A percentile compares a stretch with the other conserved stretches of the same genome.
Conservation (phyloP, 2,113 vertebrate species). For the Rhodinocichla rosea region DNA sequence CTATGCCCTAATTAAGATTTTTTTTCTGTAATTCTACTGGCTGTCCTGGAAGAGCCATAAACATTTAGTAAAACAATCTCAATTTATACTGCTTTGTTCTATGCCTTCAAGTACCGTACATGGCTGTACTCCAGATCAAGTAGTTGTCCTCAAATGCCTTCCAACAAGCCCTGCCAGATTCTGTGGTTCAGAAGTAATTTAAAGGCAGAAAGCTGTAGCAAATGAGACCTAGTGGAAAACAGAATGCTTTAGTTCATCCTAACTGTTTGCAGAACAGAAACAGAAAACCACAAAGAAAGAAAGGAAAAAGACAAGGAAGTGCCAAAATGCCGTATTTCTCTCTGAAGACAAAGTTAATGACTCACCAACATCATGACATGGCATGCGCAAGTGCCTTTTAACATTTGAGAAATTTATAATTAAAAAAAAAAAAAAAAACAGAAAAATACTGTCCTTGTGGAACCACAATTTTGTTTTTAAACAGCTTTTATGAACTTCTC, state of each 20-base stretch:
- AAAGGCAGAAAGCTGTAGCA: slow-evolving; percentile 83
- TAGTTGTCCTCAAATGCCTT: slow-evolving; percentile 84
- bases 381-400: not conserved
- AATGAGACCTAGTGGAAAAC: slow-evolving; percentile 83
- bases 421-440: not conserved
- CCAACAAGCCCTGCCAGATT: slow-evolving; percentile 76
- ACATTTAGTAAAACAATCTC: slow-evolving; percentile 76
- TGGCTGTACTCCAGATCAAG: slow-evolving; percentile 80
- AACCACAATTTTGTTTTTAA: not conserved
- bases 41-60: slow-evolving; percentile 68
- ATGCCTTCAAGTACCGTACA: slow-evolving; percentile 80
- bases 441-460: not conserved
- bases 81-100: slow-evolving; percentile 74
- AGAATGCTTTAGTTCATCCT: slow-evolving; percentile 69
- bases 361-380: not conserved
- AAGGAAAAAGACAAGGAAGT: slow-evolving; percentile 33
- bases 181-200: slow-evolving; percentile 82
- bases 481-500: not conserved
- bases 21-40: slow-evolving; percentile 61
- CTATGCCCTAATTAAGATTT: slow-evolving; percentile 48
- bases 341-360: slow-evolving; percentile 1
- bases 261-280: slow-evolving; percentile 63
- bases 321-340: slow-evolving; percentile 1
- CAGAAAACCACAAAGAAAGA: slow-evolving; percentile 51
- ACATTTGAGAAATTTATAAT: not conserved